phyloP scores from a whole-genome alignment of 2,113 vertebrate genomes.

The Elephantulus edwardii region DNA sequence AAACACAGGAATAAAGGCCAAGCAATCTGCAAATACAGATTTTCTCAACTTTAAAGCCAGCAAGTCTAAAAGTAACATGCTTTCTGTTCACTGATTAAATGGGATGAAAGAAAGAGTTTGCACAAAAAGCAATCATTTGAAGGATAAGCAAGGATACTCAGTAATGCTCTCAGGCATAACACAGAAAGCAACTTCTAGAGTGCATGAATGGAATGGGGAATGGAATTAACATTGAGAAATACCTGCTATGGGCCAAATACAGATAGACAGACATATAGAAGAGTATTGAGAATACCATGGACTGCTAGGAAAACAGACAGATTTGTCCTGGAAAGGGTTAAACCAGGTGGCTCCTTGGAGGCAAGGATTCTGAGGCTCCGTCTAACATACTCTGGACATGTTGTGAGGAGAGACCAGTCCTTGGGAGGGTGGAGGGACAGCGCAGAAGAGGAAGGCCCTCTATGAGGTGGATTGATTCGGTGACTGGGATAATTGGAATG shows the following conservation, averaged over 20 bases:
- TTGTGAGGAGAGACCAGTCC: too few relatives aligned
- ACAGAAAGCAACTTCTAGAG: background rate
- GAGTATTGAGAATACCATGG: too few relatives aligned
- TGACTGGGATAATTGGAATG: too few relatives aligned
- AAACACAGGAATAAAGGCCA: constrained; percentile 3
- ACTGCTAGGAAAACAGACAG: too few relatives aligned
- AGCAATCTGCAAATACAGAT: background rate
- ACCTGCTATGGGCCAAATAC: background rate
- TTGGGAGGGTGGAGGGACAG: too few relatives aligned
- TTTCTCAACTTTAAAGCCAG: constrained; percentile 37
- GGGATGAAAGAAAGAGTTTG: background rate
- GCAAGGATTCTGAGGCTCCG: too few relatives aligned
- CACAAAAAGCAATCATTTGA: constrained; percentile 38
- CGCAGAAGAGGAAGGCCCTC: too few relatives aligned
- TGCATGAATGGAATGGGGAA: background rate
- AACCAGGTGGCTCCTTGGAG: too few relatives aligned
- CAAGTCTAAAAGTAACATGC: constrained; percentile 13
- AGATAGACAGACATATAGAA: constrained; percentile 3
- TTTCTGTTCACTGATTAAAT: constrained; percentile 24
- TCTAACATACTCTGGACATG: too few relatives aligned
- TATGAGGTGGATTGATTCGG: too few relatives aligned
- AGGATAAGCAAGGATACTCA: constrained; percentile 4
- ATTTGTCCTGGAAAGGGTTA: too few relatives aligned
- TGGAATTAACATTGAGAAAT: constrained; percentile 16
- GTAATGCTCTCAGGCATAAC: constrained; percentile 23